Base-by-base conservation (phyloP, 2,113 vertebrate genomes). In the Chitala chitala region DNA sequence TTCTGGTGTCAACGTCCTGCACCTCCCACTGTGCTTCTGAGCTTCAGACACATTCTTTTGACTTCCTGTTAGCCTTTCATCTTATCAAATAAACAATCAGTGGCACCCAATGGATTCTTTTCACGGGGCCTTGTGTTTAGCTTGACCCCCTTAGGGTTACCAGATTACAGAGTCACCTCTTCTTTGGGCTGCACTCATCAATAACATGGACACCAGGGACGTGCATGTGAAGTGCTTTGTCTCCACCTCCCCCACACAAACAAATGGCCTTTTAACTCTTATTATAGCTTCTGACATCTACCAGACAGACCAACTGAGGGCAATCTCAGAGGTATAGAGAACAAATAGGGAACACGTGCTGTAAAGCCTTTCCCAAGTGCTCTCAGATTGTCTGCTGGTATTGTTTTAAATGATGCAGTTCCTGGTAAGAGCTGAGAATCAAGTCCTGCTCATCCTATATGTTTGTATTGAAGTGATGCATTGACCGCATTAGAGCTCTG, bases 51-150 rank as follows among this genome's bases (percentile, higher is more conserved):
- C 42, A 69, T 77, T 69, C 71, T 69, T 70, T 42, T 22, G 22
- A 36, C 64, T 73, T 77, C 76, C 44, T 69, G 51, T 72, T 56
- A 54, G 15, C 36, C 53, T 75, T 68, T 56, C 53, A 31, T 50
- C 44, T 65, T 17, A 68, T 69, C 31, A 22, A 66, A 48, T 26
- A 36, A 58, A 48, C 74, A 71, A 61, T 59, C 74, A 20, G 4
- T 58, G 61, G 40, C 56, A 38, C 24, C 54, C 22, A 15, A 26
- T 51, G 38, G 42, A 20, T 31, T 56, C 54, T 71, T 66, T 50
- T 44, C 68, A 56, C 65, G 38, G 36, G 44, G 36, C 24, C 51
- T n/a, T 44, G 51, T 50, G 24, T 54, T 69, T 46, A 20, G 29
- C 44, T 71, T 76, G 54, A 76, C 68, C 66, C 29, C 36, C 55